These are phyloP conservation scores for Python bivittatus DNA, from an alignment of 2,113 vertebrate genomes.

Conservation along the genomic window DNA sequence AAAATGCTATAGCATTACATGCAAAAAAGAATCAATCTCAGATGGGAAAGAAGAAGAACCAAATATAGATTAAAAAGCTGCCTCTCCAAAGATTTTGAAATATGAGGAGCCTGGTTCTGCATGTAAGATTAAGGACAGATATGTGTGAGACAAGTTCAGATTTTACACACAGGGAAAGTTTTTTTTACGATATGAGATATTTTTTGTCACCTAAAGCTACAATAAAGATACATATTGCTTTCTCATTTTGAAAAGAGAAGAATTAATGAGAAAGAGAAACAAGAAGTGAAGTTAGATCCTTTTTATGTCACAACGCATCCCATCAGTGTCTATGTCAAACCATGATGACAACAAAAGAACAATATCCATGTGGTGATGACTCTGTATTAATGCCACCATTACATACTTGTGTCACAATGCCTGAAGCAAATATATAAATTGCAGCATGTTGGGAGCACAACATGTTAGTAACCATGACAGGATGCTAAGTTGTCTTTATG, in stretches of 20 bases:
- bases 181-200: constrained; percentile 36
- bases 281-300: background rate
- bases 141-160: constrained; percentile 59
- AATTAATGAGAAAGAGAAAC: constrained; percentile 48
- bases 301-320: constrained; percentile 41
- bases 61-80: constrained; percentile 81
- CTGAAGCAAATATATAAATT: background rate
- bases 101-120: constrained; percentile 73
- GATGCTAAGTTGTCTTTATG: background rate
- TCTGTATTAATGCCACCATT: background rate
- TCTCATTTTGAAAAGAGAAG: background rate
- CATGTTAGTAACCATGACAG: background rate
- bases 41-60: constrained; percentile 62
- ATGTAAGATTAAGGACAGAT: constrained; percentile 78
- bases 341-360: background rate
- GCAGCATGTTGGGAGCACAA: background rate
- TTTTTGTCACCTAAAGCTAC: constrained; percentile 8
- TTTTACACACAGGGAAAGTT: constrained; percentile 56
- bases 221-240: background rate
- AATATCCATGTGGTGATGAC: background rate
- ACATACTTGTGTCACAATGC: background rate
- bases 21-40: constrained; percentile 80
- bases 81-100: constrained; percentile 74
- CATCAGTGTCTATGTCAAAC: background rate
- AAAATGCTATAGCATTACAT: constrained; percentile 78